Evolutionary conservation across 2,888 invertebrate species (phyloP).

Genomic region (Cordilura impudica): DNA sequence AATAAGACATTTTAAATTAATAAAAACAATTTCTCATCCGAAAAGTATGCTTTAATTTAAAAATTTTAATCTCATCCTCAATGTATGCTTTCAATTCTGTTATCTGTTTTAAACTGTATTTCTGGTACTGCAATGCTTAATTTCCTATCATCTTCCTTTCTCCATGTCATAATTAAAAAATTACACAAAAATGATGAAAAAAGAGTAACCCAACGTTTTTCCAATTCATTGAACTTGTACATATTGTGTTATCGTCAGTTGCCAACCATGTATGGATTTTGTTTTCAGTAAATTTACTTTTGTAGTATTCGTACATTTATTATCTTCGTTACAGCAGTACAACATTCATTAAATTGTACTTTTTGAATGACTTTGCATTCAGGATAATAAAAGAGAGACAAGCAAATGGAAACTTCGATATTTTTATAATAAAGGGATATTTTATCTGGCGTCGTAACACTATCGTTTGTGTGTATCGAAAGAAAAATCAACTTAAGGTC

Average conservation of each 20-base stretch:
- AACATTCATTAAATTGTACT: slow-evolving; percentile 34
- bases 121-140: slow-evolving; percentile 26
- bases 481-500: not conserved
- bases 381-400: not conserved
- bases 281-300: slow-evolving; percentile 21
- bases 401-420: not conserved
- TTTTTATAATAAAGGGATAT: not conserved
- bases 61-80: not conserved
- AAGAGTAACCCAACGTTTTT: slow-evolving; percentile 28
- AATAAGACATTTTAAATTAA: too few species aligned
- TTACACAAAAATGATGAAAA: not conserved
- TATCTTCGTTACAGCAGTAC: slow-evolving; percentile 12
- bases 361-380: not conserved
- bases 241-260: slow-evolving; percentile 29
- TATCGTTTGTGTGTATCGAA: not conserved
- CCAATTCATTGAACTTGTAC: slow-evolving; percentile 50
- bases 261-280: not conserved
- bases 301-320: slow-evolving; percentile 44
- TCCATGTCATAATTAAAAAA: slow-evolving; percentile 46
- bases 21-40: too few species aligned
- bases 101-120: slow-evolving; percentile 44
- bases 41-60: not conserved
- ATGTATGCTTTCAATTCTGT: slow-evolving; percentile 26
- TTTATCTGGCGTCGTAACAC: slow-evolving; percentile 10
- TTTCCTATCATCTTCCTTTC: slow-evolving; percentile 32